phyloP scores from a whole-genome alignment of 92 coral and sea anemone species.

The Bergia sp. region DNA sequence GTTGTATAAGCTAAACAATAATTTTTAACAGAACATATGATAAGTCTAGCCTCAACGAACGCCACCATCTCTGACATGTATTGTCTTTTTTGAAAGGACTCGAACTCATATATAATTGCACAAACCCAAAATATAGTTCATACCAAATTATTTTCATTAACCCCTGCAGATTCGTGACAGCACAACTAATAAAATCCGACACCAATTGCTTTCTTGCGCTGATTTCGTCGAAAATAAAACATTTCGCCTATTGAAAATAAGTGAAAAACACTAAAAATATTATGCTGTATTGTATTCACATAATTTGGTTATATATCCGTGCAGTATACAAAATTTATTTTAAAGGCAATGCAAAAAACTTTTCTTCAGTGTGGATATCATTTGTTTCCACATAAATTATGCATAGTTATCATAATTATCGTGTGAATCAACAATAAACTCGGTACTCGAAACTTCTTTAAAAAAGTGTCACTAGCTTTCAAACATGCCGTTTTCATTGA shows the following conservation, averaged over 20 bases:
- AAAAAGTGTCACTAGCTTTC: too few species aligned
- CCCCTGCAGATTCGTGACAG: constrained; percentile 12
- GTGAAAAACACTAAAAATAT: too few species aligned
- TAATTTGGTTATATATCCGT: too few species aligned
- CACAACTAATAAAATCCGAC: not conserved
- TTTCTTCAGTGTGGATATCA: not conserved
- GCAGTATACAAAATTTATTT: too few species aligned
- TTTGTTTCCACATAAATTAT: not conserved
- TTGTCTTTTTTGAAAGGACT: not conserved
- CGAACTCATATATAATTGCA: not conserved
- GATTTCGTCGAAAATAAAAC: not conserved
- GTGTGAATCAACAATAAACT: not conserved
- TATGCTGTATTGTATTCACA: not conserved
- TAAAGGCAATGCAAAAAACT: not conserved
- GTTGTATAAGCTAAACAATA: not conserved
- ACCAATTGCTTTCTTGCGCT: not conserved
- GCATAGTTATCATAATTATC: constrained; percentile 1
- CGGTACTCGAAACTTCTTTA: not conserved
- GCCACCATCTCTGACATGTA: not conserved
- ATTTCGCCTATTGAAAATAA: not conserved
- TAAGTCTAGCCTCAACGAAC: not conserved
- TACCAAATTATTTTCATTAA: constrained; percentile 22
- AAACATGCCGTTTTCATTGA: not conserved
- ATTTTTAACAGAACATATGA: not conserved
- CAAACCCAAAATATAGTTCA: not conserved